Base-by-base conservation (phyloP, 2,113 vertebrate genomes). In the Oryzias melastigma region DNA sequence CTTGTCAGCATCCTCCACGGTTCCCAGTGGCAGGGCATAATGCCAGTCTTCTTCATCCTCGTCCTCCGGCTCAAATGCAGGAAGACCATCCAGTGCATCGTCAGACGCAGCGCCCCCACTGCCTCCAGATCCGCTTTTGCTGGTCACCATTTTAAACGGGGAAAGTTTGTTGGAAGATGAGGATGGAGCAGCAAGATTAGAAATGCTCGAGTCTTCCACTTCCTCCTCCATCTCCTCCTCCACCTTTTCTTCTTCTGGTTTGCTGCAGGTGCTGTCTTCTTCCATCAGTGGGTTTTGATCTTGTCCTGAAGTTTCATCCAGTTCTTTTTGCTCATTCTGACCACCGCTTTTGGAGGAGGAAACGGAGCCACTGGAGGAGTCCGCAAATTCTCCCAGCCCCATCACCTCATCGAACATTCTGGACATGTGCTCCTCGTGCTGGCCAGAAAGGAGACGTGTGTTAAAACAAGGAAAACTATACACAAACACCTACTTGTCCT, bases 31-130 rank as follows among this genome's bases (percentile, higher is more conserved):
- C 58, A 88, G 40, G 13, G 79, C 70, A 65, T 87, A 83, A 46
- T 86, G 70, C 88, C 89, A 90, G 65, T 89, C 82, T 52, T 89
- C 82, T 52, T 89, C 89, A 5, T 90, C 87, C 1, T 89, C 88
- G 6, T 90, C 68, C 49, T 71, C 86, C 3, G 72, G 74, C 4
- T 68, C 84, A 55, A 22, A 84, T 0, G 65, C 40, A 16, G 88
- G 84, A 48, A 87, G 77, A 4, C 85, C 87, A 47, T 89, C 88
- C n/a, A 86, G 24, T 0, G 78, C 74, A 0, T 88, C 78, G 50
- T 87, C 86, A 58, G 70, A 80, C 0, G 77, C 87, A 1, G 82
- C 78, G 4, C 60, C 81, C 5, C 85, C 80, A n/a, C 80, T 80
- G 48, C 63, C 62, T 52, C 71, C 65, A 22, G 69, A 71, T 44